Conservation (phyloP, 1,140 invertebrate genomes). For the Pachyrhynchus sulphureomaculatus region DNA sequence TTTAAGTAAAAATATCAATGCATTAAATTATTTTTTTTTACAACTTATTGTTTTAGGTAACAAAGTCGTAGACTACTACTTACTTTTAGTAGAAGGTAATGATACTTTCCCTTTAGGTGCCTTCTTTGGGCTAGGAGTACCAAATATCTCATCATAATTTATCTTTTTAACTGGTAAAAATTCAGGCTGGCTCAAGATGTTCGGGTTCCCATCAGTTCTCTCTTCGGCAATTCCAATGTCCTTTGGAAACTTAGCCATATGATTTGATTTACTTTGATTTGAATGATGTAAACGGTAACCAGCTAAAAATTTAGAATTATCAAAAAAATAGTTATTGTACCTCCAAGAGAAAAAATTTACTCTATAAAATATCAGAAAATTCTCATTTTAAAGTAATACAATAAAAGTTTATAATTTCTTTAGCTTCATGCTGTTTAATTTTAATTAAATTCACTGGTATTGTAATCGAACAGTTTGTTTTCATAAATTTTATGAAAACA, state of each 20-base stretch:
- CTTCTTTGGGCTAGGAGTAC: constrained; percentile 50
- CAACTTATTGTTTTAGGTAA: no score
- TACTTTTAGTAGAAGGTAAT: constrained; percentile 7
- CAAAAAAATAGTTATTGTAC: not conserved
- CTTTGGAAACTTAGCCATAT: constrained; percentile 73
- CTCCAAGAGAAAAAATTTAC: not conserved
- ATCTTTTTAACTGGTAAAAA: constrained; percentile 58
- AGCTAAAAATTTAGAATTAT: constrained; percentile 50
- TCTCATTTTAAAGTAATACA: no score
- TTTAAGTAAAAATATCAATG: no score
- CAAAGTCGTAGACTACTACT: no score
- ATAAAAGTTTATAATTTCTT: no score
- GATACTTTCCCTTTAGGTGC: constrained; percentile 32
- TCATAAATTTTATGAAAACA: no score
- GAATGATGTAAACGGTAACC: no score
- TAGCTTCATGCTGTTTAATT: no score
- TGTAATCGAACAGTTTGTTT: no score
- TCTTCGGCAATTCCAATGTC: constrained; percentile 70
- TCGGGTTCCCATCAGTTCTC: constrained; percentile 64
- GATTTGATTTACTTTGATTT: constrained; percentile 61
- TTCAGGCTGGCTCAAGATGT: constrained; percentile 62
- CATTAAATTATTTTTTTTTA: no score
- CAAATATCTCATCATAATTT: constrained; percentile 58
- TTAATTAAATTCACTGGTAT: no score
- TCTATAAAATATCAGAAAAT: no score